These are phyloP conservation scores for Apotomis betuletana DNA, from an alignment of 2,888 invertebrate genomes.

Conservation along the genomic window DNA sequence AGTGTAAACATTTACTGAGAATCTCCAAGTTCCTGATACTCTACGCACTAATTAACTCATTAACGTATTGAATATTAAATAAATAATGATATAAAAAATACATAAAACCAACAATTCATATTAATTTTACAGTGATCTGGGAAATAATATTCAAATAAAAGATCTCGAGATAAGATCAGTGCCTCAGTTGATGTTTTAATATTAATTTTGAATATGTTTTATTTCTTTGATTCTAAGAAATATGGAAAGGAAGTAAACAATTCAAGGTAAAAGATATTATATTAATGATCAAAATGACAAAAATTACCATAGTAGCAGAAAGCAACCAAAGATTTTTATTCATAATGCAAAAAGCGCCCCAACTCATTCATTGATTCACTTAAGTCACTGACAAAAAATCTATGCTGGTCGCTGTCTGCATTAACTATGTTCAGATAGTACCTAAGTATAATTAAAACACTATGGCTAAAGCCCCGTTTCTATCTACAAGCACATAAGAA, in stretches of 20 bases:
- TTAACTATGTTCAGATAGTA: no score
- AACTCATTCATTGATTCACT: no score
- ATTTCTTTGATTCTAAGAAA: background rate
- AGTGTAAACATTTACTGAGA: conserved; percentile 19
- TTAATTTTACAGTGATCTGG: conserved; percentile 10
- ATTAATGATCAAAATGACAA: no score
- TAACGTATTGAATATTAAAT: conserved; percentile 11
- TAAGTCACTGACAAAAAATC: no score
- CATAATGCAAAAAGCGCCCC: no score
- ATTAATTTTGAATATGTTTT: background rate
- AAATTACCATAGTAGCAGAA: no score
- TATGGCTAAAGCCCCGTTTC: no score
- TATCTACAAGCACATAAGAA: no score
- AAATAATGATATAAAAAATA: conserved; percentile 10
- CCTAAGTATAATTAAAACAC: no score
- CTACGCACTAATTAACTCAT: conserved; percentile 10
- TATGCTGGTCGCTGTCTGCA: no score
- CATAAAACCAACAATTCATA: conserved; percentile 10
- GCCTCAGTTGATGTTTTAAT: conserved; percentile 7
- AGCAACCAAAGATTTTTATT: no score
- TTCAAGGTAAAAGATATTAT: background rate
- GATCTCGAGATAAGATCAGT: conserved; percentile 10
- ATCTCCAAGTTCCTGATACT: conserved; percentile 17
- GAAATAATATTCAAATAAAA: conserved; percentile 2
- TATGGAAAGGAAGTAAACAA: background rate